Evolutionary conservation across 2,113 vertebrate genomes (phyloP), one percentile per base, ranked within the genome.

Genomic region (Protobothrops mucrosquamatus): DNA sequence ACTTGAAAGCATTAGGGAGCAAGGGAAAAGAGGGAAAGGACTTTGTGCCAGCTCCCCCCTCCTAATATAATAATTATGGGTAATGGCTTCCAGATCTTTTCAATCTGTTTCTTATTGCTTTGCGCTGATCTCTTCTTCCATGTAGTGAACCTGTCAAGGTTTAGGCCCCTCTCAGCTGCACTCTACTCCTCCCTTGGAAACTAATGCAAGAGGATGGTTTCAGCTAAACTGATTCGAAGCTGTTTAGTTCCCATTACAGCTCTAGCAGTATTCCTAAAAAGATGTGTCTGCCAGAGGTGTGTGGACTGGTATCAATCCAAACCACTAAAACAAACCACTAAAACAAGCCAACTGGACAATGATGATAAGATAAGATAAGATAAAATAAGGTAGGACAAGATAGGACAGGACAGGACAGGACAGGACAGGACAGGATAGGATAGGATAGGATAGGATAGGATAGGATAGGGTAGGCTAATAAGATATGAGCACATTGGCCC

Each of bases 41-140:
- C 81, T 87, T 87, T 86, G 89, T 96, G 95, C 95, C 91, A 96
- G 87, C 26, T 94, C 39, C 88, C 29, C 29, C 94, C 94, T 96
- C 90, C 94, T 92, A 94, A 94, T 94, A 95, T 94, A 96, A 94
- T 91, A 93, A 88, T 96, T 95, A 94, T 26, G n/a, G 57, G 34
- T 96, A 97, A 96, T 93, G 91, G 92, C 85, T 97, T 95, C 90
- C 96, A 97, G 96, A 95, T 92, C 92, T 90, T 91, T 93, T 92
- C 95, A 86, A 90, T 57, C 64, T 96, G 91, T 93, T 92, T 94
- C 96, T 90, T 89, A 74, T 96, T 96, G 92, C 92, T 94, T 95
- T 94, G 92, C 22, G 52, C 85, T 95, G 94, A 96, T 96, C 94
- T 95, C 85, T 96, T 97, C 93, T 96, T 97, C 93, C 95, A 94